Percentiles rank a stretch among this genome's conserved stretches.
Conservation (phyloP, 2,888 invertebrate genomes). For the Acrocyrtus sp. region DNA sequence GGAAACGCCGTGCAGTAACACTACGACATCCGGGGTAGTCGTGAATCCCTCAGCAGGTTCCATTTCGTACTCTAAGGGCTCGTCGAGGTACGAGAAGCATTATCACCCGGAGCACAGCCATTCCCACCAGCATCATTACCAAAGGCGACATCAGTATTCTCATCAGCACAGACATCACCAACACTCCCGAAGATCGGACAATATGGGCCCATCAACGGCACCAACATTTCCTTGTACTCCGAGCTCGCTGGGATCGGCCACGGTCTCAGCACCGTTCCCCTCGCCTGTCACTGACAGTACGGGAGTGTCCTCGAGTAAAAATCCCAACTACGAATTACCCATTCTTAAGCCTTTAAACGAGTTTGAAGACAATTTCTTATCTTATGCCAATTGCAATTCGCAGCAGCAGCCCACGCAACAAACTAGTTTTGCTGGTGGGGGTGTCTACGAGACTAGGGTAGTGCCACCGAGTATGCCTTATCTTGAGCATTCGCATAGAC, state of each 20-base stretch:
- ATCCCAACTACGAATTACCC: constrained; percentile 53
- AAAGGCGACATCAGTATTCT: neutral
- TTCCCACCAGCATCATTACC: neutral
- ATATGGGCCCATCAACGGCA: neutral
- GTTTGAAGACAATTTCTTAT: constrained; percentile 21
- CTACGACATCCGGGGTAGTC: neutral
- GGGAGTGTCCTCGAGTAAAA: constrained; percentile 23
- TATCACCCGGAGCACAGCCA: neutral
- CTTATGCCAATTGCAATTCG: constrained; percentile 24
- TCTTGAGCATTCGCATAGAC: constrained; percentile 27
- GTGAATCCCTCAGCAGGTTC: neutral
- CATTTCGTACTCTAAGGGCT: neutral
- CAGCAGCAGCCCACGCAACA: constrained; percentile 10
- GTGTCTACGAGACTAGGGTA: constrained; percentile 26
- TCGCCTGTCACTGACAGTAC: neutral
- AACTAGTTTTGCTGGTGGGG: constrained; percentile 27
- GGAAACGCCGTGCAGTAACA: constrained; percentile 27
- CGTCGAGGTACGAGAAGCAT: constrained; percentile 12
- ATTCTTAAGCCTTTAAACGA: constrained; percentile 50
- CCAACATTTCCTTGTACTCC: neutral
- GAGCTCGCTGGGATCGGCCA: neutral
- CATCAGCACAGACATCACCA: neutral
- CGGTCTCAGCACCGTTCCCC: neutral
- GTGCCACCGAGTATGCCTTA: constrained; percentile 45
- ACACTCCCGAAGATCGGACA: neutral